Conservation (phyloP, 2,888 invertebrate species). For the Polia nebulosa region DNA sequence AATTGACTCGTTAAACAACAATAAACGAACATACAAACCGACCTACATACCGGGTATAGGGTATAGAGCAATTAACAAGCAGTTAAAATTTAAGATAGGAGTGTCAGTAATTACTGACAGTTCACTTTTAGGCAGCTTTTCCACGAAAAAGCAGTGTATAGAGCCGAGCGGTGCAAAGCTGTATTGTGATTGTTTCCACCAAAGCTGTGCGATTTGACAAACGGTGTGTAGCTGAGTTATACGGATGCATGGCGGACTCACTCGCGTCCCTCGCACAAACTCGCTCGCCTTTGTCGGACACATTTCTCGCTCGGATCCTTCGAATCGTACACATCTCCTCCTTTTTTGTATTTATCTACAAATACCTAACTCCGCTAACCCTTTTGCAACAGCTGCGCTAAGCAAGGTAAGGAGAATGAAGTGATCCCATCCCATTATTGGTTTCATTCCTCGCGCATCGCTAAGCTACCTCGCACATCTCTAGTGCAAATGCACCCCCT, state of each 20-base stretch:
- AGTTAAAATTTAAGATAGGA: slow-evolving; percentile 44
- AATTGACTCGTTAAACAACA: slow-evolving; percentile 62
- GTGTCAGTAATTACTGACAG: slow-evolving; percentile 46
- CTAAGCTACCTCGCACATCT: neutral
- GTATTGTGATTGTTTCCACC: no score
- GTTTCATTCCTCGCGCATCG: neutral
- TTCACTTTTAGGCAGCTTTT: slow-evolving; percentile 20
- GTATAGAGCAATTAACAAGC: slow-evolving; percentile 44
- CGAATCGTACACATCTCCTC: no score
- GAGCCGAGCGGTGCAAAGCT: no score
- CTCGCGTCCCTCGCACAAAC: neutral
- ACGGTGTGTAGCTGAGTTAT: no score
- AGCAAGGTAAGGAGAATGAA: neutral
- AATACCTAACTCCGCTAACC: neutral
- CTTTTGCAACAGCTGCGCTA: neutral
- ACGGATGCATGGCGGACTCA: neutral
- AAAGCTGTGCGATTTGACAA: no score
- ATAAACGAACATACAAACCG: slow-evolving; percentile 50
- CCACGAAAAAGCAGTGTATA: neutral
- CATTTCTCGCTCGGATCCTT: no score
- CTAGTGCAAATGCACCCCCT: neutral
- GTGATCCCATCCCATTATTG: neutral
- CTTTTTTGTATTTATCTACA: neutral
- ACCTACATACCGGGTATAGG: slow-evolving; percentile 47
- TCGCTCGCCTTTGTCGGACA: no score